These are phyloP conservation scores for Radopholus similis DNA, from an alignment of 1,140 invertebrate genomes.

Conservation along the genomic window DNA sequence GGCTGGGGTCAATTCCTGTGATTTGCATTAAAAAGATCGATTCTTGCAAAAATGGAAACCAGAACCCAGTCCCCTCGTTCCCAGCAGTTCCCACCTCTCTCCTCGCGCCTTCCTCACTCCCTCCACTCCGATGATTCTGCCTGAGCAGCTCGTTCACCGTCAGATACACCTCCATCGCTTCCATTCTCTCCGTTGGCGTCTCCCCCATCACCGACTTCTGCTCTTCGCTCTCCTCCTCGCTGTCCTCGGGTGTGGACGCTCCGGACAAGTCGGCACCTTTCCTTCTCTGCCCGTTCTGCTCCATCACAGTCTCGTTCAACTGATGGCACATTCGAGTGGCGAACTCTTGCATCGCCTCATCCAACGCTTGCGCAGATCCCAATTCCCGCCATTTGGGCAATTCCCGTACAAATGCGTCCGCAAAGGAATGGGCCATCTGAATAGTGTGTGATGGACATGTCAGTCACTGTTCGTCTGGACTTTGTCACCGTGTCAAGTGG, in stretches of 20 bases:
- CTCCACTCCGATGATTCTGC: too few relatives aligned
- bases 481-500: too few relatives aligned
- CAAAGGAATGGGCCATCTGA: too few relatives aligned
- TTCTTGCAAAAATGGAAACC: too few relatives aligned
- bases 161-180: neutral
- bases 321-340: neutral
- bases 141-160: neutral
- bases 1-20: too few relatives aligned
- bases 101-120: neutral
- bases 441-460: too few relatives aligned
- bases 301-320: neutral
- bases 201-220: neutral
- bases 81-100: neutral
- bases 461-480: too few relatives aligned
- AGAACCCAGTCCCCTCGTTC: too few relatives aligned
- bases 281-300: neutral
- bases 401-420: neutral
- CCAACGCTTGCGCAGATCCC: neutral
- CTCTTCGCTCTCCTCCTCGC: neutral
- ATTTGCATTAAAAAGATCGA: too few relatives aligned
- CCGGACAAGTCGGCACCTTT: neutral
- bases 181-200: neutral
- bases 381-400: neutral
- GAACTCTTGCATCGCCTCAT: neutral
- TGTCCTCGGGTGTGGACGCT: slow-evolving; percentile 9